Conservation (phyloP, 2,113 vertebrate species). For the Calonectris borealis region DNA sequence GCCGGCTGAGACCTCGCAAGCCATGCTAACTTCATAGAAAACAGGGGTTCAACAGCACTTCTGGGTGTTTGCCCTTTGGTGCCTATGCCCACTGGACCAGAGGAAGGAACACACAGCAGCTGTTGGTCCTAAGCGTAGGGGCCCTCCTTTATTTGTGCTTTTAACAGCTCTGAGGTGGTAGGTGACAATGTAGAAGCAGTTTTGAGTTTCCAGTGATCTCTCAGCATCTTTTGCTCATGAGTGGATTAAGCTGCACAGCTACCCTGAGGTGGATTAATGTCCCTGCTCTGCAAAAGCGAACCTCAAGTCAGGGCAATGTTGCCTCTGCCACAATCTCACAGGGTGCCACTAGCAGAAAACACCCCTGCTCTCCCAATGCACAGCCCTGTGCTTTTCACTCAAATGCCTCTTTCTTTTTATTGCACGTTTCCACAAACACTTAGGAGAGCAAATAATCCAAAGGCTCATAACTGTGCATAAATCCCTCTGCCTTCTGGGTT, state of each 20-base stretch:
- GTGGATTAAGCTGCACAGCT: not conserved
- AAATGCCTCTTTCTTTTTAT: not conserved
- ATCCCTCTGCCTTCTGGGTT: not conserved
- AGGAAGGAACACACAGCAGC: not conserved
- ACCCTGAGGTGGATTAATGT: not conserved
- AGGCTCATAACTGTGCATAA: not conserved
- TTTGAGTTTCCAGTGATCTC: not conserved
- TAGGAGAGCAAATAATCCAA: not conserved
- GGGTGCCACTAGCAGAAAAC: not conserved
- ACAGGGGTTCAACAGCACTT: not conserved
- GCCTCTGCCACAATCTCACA: not conserved
- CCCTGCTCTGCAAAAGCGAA: not conserved
- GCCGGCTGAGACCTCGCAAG: not conserved
- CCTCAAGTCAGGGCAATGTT: not conserved
- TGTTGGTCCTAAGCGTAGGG: not conserved
- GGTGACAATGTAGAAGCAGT: not conserved
- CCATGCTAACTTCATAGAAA: not conserved
- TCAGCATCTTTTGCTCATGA: not conserved
- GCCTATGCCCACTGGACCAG: not conserved
- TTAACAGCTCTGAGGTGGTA: not conserved
- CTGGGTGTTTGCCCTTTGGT: not conserved
- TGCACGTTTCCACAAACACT: not conserved
- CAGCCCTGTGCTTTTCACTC: not conserved
- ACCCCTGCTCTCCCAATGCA: not conserved
- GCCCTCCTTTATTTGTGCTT: not conserved